Base-by-base conservation (phyloP, 2,888 invertebrate species). In the Dolichomitus sp. region DNA sequence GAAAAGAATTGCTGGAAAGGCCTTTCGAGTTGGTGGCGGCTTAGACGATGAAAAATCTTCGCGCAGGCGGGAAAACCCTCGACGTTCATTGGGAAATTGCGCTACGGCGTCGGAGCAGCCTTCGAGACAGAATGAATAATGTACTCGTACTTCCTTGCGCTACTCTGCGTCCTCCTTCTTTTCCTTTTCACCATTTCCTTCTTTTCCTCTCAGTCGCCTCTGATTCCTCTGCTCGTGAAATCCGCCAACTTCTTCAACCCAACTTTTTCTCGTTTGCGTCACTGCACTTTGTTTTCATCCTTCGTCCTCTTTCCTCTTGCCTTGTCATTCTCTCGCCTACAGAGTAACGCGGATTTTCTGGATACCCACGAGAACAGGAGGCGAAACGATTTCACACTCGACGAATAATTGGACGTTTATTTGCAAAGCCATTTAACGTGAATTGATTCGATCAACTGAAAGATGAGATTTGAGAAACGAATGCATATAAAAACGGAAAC, bases 1-100 rank as follows among this genome's bases (percentile, higher is more conserved):
- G 42, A 80, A 74, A 59, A 68, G 73, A 80, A 74, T 57, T 57
- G 33, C 30, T 65, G 27, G 78, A 72, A 68, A 65, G 66, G 65
- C 61, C 69, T 80, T 54, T 74, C 69, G 69, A 65, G 54, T 48
- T 17, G 30, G 30, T 23, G 48, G 45, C 57, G 57, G 75, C 80
- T 80, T 65, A 75, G 74, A 80, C 80, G 80, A 80, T 75, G 75
- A 80, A 69, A 75, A 80, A 80, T 80, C 74, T 80, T 75, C 27
- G 63, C 54, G 63, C 54, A 17, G 19, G 11, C 40, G 63, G 17
- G 54, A 48, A 68, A 78, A 69, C 33, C 27, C 57, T 50, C 76
- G 85, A 88, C 87, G 84, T 90, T 91, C 88, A 91, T 91, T 89
- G 90, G 89, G 86, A 89, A 89, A 91, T 90, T 89, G 89, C 87